phyloP scores from a whole-genome alignment of 1,140 invertebrate genomes.

The Eriocheir sinensis region DNA sequence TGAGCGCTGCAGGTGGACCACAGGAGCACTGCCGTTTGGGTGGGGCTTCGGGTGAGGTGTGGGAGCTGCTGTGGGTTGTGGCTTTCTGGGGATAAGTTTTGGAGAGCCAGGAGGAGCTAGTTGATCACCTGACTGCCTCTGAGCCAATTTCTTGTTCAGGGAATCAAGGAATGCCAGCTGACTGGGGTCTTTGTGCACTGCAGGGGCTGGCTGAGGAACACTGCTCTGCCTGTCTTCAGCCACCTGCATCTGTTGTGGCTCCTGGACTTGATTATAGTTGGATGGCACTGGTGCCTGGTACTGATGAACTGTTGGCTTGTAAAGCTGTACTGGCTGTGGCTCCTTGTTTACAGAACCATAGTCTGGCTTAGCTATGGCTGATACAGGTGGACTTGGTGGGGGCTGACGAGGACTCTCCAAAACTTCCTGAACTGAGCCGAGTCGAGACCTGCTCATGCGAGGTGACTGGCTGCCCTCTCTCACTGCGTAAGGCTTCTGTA shows the following conservation, averaged over 20 bases:
- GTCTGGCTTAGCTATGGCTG: conserved; percentile 58
- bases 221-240: conserved; percentile 38
- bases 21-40: conserved; percentile 77
- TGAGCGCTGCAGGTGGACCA: conserved; percentile 75
- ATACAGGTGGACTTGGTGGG: conserved; percentile 59
- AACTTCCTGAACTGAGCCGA: conserved; percentile 65
- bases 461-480: conserved; percentile 74
- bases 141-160: conserved; percentile 80
- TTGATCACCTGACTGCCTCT: conserved; percentile 71
- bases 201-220: conserved; percentile 44
- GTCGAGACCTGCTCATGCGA: conserved; percentile 57
- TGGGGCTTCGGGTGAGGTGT: conserved; percentile 73
- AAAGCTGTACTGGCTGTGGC: conserved; percentile 53
- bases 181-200: conserved; percentile 76
- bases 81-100: conserved; percentile 81
- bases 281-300: conserved; percentile 66
- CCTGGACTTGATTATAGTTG: conserved; percentile 77
- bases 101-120: conserved; percentile 62
- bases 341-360: conserved; percentile 60
- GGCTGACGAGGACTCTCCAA: conserved; percentile 50
- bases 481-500: conserved; percentile 55
- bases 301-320: not conserved
- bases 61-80: conserved; percentile 81
- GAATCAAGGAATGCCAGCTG: conserved; percentile 80
- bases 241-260: conserved; percentile 76